These are phyloP conservation scores for Riparia riparia DNA, from an alignment of 2,113 vertebrate species.

Conservation along the genomic window DNA sequence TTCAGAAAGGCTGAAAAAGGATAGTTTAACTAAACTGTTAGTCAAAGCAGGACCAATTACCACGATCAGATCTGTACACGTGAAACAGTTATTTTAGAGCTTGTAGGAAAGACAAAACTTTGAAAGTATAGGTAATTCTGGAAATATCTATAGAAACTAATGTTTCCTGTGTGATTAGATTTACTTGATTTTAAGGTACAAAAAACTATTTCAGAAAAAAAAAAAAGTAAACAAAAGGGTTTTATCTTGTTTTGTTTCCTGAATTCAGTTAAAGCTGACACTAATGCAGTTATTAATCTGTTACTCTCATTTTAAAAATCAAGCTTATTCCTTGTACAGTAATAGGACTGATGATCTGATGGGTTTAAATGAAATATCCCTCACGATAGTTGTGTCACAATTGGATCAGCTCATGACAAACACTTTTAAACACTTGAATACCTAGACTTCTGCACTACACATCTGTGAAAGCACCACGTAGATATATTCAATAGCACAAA, in stretches of 20 bases:
- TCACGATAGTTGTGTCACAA: background rate
- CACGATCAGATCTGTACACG: rapidly evolving
- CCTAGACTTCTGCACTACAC: background rate
- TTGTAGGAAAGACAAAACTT: background rate
- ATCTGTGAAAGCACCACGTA: background rate
- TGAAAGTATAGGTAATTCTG: background rate
- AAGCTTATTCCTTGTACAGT: background rate
- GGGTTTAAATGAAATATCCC: background rate
- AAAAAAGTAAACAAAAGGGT: background rate
- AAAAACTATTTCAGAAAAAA: background rate
- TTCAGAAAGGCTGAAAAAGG: background rate
- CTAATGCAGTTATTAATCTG: background rate
- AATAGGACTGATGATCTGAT: background rate
- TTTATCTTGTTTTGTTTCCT: background rate
- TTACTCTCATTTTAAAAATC: background rate
- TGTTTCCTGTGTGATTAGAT: background rate
- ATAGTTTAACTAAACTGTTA: background rate
- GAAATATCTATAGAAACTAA: background rate
- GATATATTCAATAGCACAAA: background rate
- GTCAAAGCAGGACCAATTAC: background rate
- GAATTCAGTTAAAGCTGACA: background rate
- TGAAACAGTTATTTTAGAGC: background rate
- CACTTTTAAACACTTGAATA: background rate
- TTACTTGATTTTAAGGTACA: background rate
- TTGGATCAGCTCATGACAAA: background rate